Evolutionary conservation across 2,113 vertebrate genomes (phyloP).

Genomic region (Gavialis gangeticus): DNA sequence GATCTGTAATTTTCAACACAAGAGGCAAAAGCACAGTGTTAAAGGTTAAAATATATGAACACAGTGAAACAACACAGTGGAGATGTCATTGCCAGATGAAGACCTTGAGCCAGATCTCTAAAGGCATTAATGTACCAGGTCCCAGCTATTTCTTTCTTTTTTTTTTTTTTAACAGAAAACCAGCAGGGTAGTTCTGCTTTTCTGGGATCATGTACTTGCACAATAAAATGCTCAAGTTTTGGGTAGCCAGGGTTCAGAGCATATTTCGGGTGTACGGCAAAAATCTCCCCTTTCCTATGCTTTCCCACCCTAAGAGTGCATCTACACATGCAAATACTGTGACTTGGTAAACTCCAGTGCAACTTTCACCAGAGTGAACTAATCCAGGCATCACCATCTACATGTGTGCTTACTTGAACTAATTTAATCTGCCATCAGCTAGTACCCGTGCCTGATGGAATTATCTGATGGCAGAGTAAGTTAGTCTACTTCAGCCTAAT

Average conservation of each 20-base stretch:
- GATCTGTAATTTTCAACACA: not conserved
- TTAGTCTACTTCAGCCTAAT: too few relatives aligned
- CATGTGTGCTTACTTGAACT: too few relatives aligned
- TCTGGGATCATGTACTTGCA: not conserved
- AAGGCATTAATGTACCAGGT: not conserved
- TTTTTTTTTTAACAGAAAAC: not conserved
- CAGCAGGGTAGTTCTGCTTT: not conserved
- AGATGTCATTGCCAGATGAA: not conserved
- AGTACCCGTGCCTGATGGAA: too few relatives aligned
- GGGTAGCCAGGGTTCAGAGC: not conserved
- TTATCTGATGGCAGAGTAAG: too few relatives aligned
- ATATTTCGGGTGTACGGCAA: not conserved
- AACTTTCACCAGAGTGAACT: too few relatives aligned
- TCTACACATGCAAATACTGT: too few relatives aligned
- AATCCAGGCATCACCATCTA: too few relatives aligned
- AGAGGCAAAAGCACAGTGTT: not conserved
- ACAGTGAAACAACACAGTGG: not conserved
- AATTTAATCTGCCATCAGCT: too few relatives aligned
- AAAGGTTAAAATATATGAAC: not conserved
- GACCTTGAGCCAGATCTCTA: not conserved
- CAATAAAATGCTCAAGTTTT: not conserved
- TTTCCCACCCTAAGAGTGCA: not conserved
- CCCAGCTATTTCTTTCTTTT: not conserved
- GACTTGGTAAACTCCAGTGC: too few relatives aligned
- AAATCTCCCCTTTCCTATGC: not conserved